A percentile compares a stretch with the other conserved stretches of the same genome.
Evolutionary conservation across 1,140 invertebrate genomes (phyloP).

Genomic region (Planococcus citri): DNA sequence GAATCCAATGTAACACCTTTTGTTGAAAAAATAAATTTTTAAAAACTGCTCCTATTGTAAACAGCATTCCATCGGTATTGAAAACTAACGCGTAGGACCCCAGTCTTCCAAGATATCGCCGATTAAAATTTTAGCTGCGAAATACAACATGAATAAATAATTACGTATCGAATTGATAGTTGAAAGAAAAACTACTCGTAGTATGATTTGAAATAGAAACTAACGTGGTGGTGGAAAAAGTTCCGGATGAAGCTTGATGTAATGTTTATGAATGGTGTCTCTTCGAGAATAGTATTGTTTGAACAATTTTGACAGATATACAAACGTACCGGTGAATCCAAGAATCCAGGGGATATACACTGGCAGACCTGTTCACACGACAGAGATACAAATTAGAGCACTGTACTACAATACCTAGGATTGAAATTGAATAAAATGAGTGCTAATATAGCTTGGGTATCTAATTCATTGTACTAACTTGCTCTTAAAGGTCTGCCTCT

Average conservation of each 20-base stretch:
- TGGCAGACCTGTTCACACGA: too few species aligned
- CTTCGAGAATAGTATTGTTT: background rate
- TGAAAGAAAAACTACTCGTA: background rate
- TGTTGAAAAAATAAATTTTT: background rate
- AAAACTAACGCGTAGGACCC: background rate
- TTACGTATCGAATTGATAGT: background rate
- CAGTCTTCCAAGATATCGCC: background rate
- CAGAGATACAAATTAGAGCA: too few species aligned
- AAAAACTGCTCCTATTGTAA: background rate
- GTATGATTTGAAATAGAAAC: constrained; percentile 11
- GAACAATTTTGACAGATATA: background rate
- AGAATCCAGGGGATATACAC: too few species aligned
- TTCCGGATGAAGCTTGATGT: constrained; percentile 54
- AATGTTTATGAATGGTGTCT: constrained; percentile 52
- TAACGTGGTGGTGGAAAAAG: constrained; percentile 49
- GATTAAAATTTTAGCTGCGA: constrained; percentile 7
- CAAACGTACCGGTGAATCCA: too few species aligned
- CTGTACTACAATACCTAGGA: too few species aligned
- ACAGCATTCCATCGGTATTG: background rate
- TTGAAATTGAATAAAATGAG: too few species aligned
- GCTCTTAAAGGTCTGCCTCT: too few species aligned
- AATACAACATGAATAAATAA: background rate
- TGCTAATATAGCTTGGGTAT: too few species aligned
- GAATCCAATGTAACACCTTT: background rate
- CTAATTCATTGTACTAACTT: too few species aligned